These are phyloP conservation scores for Xiphorhynchus elegans DNA, from an alignment of 2,113 vertebrate species.

Conservation along the genomic window DNA sequence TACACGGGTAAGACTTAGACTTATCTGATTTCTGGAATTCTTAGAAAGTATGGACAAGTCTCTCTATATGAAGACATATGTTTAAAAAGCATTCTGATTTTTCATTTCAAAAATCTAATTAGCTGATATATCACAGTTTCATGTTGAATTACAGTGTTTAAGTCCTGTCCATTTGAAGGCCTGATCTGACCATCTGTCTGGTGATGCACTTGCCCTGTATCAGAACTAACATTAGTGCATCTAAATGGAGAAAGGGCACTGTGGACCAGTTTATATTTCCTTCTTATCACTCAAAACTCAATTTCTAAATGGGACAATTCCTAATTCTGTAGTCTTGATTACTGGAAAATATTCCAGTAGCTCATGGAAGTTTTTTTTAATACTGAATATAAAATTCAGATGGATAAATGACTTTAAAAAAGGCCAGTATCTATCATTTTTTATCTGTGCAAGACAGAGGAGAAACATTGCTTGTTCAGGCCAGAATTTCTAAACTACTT, in stretches of 20 bases:
- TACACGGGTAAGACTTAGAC: neutral
- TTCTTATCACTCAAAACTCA: constrained; percentile 19
- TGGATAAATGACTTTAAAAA: neutral
- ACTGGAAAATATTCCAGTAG: neutral
- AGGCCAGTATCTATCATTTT: neutral
- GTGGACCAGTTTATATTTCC: neutral
- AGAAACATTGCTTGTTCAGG: neutral
- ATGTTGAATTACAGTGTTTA: neutral
- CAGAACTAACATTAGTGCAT: neutral
- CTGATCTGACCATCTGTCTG: neutral
- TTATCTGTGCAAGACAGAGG: neutral
- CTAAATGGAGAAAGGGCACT: neutral
- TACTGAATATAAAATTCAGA: neutral
- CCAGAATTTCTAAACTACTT: neutral
- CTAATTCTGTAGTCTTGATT: neutral
- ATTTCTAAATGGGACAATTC: constrained; percentile 26
- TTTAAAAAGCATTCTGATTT: constrained; percentile 25
- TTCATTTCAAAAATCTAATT: neutral
- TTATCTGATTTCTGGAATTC: constrained; percentile 4
- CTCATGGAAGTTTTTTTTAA: neutral
- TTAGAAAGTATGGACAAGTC: neutral
- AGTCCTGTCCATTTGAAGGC: neutral
- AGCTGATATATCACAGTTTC: neutral
- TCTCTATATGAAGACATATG: neutral
- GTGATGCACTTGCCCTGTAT: neutral